phyloP scores from a whole-genome alignment of 37 sponge, comb jelly and placozoan species.

The Halichondria panicea region DNA sequence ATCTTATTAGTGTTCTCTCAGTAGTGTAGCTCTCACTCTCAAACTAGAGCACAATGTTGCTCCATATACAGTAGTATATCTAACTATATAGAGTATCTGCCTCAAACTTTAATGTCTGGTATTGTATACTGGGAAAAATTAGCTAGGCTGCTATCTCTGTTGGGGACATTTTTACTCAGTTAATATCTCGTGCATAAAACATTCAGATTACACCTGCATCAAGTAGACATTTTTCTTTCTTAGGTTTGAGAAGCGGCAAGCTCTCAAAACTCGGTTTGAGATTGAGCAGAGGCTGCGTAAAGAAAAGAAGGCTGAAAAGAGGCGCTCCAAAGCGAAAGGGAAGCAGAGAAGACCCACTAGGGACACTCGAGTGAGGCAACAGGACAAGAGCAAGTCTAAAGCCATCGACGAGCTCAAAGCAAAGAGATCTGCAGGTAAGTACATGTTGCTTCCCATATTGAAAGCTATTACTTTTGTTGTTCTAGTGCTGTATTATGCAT shows the following conservation, averaged over 20 bases:
- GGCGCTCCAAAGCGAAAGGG: conserved; percentile 43
- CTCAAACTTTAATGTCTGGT: too few relatives aligned
- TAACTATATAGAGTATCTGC: too few relatives aligned
- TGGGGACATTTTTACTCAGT: too few relatives aligned
- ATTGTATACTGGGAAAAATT: background rate
- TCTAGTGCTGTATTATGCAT: too few relatives aligned
- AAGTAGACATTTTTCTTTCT: background rate
- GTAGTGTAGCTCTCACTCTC: too few relatives aligned
- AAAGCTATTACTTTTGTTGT: background rate
- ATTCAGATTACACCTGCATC: background rate
- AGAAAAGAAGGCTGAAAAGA: conserved; percentile 65
- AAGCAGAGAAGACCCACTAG: conserved; percentile 35
- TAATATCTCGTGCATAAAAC: too few relatives aligned
- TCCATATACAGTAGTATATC: too few relatives aligned
- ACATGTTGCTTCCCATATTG: background rate
- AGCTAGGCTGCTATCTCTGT: too few relatives aligned
- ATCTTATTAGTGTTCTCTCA: too few relatives aligned
- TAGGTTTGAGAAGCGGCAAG: conserved; percentile 77
- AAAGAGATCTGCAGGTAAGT: conserved; percentile 66
- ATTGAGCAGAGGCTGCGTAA: conserved; percentile 75
- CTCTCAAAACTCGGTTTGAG: conserved; percentile 75
- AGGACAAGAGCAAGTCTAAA: conserved; percentile 66
- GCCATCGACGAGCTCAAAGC: conserved; percentile 91
- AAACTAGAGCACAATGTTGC: too few relatives aligned
- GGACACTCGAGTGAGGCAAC: conserved; percentile 36